These are phyloP conservation scores for Lithophane leautieri DNA, from an alignment of 2,888 invertebrate species.

Conservation along the genomic window DNA sequence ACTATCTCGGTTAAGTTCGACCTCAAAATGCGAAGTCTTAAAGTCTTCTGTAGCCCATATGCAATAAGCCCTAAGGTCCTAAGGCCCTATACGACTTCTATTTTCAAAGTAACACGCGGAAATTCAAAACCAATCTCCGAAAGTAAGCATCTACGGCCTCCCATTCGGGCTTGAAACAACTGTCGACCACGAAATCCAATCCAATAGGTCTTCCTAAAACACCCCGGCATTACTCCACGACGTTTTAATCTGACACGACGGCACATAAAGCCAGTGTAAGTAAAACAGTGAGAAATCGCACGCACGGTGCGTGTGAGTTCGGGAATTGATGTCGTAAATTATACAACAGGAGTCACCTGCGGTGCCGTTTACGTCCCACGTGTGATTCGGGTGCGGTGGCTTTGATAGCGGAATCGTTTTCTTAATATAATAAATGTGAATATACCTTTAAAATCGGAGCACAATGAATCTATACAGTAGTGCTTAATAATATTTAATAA, in stretches of 20 bases:
- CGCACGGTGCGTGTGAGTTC: slow-evolving; percentile 66
- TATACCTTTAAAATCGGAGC: no score
- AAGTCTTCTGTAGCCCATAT: no score
- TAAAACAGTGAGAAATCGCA: slow-evolving; percentile 47
- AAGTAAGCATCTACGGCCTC: not conserved
- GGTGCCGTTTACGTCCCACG: slow-evolving; percentile 57
- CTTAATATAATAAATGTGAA: no score
- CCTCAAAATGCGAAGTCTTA: no score
- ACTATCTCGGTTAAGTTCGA: not conserved
- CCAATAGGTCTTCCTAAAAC: slow-evolving; percentile 4
- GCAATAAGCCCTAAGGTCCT: not conserved
- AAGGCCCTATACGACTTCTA: not conserved
- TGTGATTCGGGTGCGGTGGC: slow-evolving; percentile 41
- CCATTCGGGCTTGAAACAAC: not conserved
- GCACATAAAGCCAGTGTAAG: slow-evolving; percentile 26
- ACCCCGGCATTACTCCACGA: slow-evolving; percentile 18
- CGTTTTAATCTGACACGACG: slow-evolving; percentile 38
- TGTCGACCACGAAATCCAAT: not conserved
- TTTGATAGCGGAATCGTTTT: slow-evolving; percentile 33
- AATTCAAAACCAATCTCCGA: no score
- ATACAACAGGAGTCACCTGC: slow-evolving; percentile 68
- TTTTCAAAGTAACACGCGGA: not conserved
- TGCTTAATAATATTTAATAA: no score
- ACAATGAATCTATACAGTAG: no score
- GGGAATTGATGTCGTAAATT: slow-evolving; percentile 76